Evolutionary conservation across 2,888 invertebrate genomes (phyloP), one percentile per base, ranked within the genome.

Genomic region (Halictus ligatus): DNA sequence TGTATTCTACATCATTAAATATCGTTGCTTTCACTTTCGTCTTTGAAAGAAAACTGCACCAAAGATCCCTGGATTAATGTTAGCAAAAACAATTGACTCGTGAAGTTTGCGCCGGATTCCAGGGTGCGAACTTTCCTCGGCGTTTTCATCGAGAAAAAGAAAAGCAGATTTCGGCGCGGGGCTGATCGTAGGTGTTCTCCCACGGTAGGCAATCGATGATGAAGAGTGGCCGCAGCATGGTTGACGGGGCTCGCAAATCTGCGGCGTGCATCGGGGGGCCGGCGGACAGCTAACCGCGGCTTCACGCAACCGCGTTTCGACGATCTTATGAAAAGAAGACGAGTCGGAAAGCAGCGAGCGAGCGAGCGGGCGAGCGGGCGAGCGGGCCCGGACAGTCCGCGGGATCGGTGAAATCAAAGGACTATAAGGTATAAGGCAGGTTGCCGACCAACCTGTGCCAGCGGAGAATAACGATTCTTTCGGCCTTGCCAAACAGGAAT

Each of bases 401-500:
- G 79, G 84, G 81, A 85, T 87, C 91, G 93, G 92, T 92, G 87
- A 93, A 93, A 92, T 92, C 92, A 93, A 92, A 93, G 92, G 87
- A 78, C 87, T 84, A 83, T 85, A 85, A 87, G 87, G 86, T 88
- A 82, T 89, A 86, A 86, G 83, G 87, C 88, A 88, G 83, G 81
- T 84, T 88, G 88, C 88, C 88, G 89, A 83, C 82, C 86, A 86
- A 88, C 89, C 85, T 89, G 84, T 81, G 83, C 91, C 89, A 83
- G 80, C 83, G 86, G 92, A 91, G 92, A 92, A 92, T 92, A 93
- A 93, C 91, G 92, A 93, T 93, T 92, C 91, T 88, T 89, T 93
- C 90, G 92, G 91, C 91, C 93, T 92, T 92, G 92, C 92, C 92
- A 91, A 92, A 93, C 92, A 91, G 88, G 92, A 92, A 92, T 92